Base-by-base conservation (phyloP, 2,113 vertebrate genomes). In the Cynopterus brachyotis region DNA sequence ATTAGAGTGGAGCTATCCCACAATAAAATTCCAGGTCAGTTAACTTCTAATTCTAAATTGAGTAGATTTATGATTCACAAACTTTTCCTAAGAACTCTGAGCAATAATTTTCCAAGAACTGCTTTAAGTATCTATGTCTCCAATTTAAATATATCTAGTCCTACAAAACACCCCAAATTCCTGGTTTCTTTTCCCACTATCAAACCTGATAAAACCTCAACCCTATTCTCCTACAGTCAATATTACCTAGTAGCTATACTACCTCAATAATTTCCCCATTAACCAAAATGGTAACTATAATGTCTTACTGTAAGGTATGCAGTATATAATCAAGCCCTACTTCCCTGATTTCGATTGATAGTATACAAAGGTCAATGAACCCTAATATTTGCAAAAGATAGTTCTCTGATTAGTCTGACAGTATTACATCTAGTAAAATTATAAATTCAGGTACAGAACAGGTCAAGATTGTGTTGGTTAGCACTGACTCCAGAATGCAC, bases 21-120 rank as follows among this genome's bases (percentile, higher is more conserved):
- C 15, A 86, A 67, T 70, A 85, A 85, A 94, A 69, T 40, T 59
- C 50, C 55, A 93, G n/a, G 26, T 60, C 64, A 91, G 78, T 59
- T 59, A 47, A 96, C 17, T 79, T 78, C 20, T 75, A 92, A 50
- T 89, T 89, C 73, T 76, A 94, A 86, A 83, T 47, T 80, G 15
- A 42, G 20, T 75, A 8, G 64, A 72, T 16, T 47, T 88, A 24
- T 72, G 72, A 84, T 84, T 72, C 79, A 67, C 15, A 62, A 75
- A 91, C 37, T 85, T 89, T 93, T 67, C 55, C 75, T 59, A 95
- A 95, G 55, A 91, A 95, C 42, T 40, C 2, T 24, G 20, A 95
- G 26, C 70, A 84, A 28, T 57, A 70, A 86, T 82, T 64, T 81
- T 62, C 73, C 7, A 86, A 92, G 59, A 94, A 84, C 4, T 12